Conservation (phyloP, 2,888 invertebrate genomes). For the Ptychoptera albimana region DNA sequence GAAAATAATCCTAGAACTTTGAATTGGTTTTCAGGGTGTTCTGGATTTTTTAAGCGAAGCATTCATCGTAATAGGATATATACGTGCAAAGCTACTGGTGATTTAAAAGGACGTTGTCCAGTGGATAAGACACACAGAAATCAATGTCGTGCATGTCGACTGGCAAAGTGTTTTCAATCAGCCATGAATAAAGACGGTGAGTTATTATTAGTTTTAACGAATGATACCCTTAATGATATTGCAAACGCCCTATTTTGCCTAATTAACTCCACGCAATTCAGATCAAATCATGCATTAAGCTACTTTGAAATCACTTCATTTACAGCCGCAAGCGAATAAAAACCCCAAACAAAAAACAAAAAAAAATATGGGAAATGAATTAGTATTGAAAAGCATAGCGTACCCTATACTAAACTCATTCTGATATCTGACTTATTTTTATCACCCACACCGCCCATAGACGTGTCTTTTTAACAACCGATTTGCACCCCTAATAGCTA, state of each 20-base stretch:
- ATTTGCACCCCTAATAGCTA: too few species aligned
- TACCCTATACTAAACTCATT: too few species aligned
- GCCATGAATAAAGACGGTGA: conserved; percentile 98
- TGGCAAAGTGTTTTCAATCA: conserved; percentile 89
- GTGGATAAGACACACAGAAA: conserved; percentile 95
- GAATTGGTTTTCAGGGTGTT: conserved; percentile 50
- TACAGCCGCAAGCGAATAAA: too few species aligned
- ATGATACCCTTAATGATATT: background rate
- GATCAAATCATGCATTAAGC: too few species aligned
- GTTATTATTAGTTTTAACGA: conserved; percentile 24
- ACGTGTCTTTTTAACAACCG: too few species aligned
- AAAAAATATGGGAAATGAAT: too few species aligned
- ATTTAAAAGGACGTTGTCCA: conserved; percentile 82
- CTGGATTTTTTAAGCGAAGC: conserved; percentile 91
- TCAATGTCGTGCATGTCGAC: conserved; percentile 89
- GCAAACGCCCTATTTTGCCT: background rate
- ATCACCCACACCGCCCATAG: too few species aligned
- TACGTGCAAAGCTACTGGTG: conserved; percentile 91
- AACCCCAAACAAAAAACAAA: too few species aligned
- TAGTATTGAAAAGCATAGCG: too few species aligned
- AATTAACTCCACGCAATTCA: background rate
- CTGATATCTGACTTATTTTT: too few species aligned
- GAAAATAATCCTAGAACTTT: background rate
- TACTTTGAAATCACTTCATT: too few species aligned
- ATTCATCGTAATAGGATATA: conserved; percentile 92